Conservation (phyloP, 53 echinoderm and acorn worm species). For the Stichopus horrens region DNA sequence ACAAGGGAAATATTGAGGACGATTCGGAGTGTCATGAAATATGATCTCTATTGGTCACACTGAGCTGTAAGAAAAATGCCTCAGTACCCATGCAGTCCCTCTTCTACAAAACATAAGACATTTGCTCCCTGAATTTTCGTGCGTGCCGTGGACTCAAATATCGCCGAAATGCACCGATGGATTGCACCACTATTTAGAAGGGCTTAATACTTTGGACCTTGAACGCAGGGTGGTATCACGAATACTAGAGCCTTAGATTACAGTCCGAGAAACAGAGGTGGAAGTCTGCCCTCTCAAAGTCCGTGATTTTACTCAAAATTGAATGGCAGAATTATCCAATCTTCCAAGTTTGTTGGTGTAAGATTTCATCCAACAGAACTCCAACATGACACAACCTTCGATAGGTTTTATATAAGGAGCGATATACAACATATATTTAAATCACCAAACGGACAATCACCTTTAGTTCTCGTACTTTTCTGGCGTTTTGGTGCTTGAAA, state of each 20-base stretch:
- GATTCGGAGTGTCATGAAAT: neutral
- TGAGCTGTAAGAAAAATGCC: neutral
- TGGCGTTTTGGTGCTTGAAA: neutral
- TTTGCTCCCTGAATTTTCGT: neutral
- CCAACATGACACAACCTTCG: neutral
- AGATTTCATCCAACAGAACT: neutral
- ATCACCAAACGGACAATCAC: neutral
- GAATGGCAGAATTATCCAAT: neutral
- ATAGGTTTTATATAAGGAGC: neutral
- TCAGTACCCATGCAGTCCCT: neutral
- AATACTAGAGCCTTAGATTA: neutral
- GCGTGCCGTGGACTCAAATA: neutral
- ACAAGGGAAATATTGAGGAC: neutral
- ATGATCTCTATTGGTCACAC: neutral
- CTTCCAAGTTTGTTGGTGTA: neutral
- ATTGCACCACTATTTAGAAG: neutral
- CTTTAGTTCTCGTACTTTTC: neutral
- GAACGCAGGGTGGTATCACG: neutral
- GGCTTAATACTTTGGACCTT: neutral
- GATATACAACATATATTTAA: no score
- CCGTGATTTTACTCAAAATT: neutral
- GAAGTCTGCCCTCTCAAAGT: neutral
- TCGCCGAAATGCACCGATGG: neutral
- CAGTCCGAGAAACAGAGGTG: neutral
- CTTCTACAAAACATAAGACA: neutral